Evolutionary conservation across 2,113 vertebrate genomes (phyloP).

Genomic region (Regulus satrapa): DNA sequence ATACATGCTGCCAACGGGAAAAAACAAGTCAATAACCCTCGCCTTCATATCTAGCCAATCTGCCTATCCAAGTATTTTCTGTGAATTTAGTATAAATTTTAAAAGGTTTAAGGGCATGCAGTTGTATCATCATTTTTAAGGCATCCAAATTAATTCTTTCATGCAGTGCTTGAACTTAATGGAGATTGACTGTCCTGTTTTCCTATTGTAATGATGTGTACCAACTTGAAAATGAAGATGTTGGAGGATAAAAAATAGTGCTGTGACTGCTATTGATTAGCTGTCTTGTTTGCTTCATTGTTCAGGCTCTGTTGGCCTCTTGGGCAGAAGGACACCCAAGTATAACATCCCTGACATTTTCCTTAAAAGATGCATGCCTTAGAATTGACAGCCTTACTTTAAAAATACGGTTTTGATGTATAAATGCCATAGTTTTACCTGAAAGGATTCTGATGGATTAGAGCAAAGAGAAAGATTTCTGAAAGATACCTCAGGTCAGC

Average conservation of each 20-base stretch:
- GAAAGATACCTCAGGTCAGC: constrained; percentile 9
- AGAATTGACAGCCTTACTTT: constrained; percentile 67
- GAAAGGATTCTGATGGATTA: constrained; percentile 63
- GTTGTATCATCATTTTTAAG: constrained; percentile 59
- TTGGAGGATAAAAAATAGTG: constrained; percentile 62
- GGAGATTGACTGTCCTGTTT: constrained; percentile 62
- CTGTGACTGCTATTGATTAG: constrained; percentile 72
- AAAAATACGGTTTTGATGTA: constrained; percentile 60
- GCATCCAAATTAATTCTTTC: constrained; percentile 66
- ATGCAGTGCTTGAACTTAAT: constrained; percentile 50
- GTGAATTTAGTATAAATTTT: constrained; percentile 45
- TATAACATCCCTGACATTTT: constrained; percentile 72
- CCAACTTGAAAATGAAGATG: constrained; percentile 70
- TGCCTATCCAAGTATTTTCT: constrained; percentile 27
- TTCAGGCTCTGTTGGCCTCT: constrained; percentile 65
- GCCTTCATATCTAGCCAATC: constrained; percentile 20
- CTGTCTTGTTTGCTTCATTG: constrained; percentile 66
- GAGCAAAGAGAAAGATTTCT: constrained; percentile 41
- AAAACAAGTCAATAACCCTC: constrained; percentile 15
- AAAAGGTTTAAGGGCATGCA: constrained; percentile 47
- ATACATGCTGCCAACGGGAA: not conserved
- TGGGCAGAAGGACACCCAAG: constrained; percentile 67
- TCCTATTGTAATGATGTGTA: constrained; percentile 71
- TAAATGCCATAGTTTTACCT: constrained; percentile 50
- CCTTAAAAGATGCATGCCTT: constrained; percentile 59